Base-by-base conservation (phyloP, 2,888 invertebrate species). In the Clivina fossor region DNA sequence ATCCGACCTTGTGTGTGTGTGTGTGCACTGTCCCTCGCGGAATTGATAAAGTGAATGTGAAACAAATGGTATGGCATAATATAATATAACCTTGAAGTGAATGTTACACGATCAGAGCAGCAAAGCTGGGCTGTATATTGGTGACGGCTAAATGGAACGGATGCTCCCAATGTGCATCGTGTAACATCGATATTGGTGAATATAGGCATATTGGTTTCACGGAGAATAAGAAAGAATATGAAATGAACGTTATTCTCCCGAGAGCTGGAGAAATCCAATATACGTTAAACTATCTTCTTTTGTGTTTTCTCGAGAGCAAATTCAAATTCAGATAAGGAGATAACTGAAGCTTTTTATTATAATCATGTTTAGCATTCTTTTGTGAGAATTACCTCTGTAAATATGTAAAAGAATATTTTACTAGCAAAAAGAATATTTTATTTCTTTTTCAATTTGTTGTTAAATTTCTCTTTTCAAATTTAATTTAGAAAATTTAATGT, bases 31-130 rank as follows among this genome's bases (percentile, higher is more conserved):
- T 41, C 41, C 51, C 43, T 41, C 22, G 18, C 18, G 44, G 43
- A 44, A 53, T 43, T 53, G 44, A 53, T 44, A 53, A 53, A 53
- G 24, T 43, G 37, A 44, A 44, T 53, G 44, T 44, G 53, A 53
- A 53, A 53, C 50, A 53, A 44, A 53, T 53, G 53, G 33, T 53
- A 38, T 44, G 37, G 26, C 44, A 37, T 44, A 35, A 32, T 11
- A 37, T 22, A 26, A 22, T 26, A 43, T 43, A 13, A 26, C n/a
- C 8, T 26, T 11, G 4, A 24, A 43, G 28, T 2, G 9, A 20
- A 50, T 40, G 18, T 2, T 28, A 41, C 50, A 40, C 50, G 50
- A 13, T 50, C 50, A 32, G 11, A 16, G 13, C 24, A 8, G 16
- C 16, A 15, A 5, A 13, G 11, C 24, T 13, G 13, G 26, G 8